phyloP scores from a whole-genome alignment of 2,113 vertebrate genomes.

The Ailuropoda melanoleuca region DNA sequence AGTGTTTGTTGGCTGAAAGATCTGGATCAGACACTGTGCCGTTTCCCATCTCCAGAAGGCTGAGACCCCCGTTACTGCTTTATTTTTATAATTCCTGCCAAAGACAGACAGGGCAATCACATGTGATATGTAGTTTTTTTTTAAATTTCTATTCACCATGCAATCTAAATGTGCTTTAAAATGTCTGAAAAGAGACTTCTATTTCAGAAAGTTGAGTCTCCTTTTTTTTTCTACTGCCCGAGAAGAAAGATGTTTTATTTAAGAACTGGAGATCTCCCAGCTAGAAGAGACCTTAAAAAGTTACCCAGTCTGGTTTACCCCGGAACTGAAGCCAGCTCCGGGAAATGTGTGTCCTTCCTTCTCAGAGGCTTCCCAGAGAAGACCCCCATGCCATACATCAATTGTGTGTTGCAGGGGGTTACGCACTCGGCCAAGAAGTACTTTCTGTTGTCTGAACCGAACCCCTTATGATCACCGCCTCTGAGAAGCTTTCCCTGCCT shows the following conservation, averaged over 20 bases:
- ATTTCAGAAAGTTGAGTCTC: background rate
- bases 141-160: background rate
- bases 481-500: background rate
- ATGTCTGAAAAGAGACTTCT: background rate
- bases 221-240: background rate
- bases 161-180: background rate
- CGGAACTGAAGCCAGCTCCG: background rate
- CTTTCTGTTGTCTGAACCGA: background rate
- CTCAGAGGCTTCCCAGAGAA: background rate
- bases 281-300: slow-evolving; percentile 10
- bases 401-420: background rate
- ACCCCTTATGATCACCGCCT: background rate
- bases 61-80: background rate
- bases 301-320: background rate
- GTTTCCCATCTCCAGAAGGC: background rate
- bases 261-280: background rate
- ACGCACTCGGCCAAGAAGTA: background rate
- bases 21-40: background rate
- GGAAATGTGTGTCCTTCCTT: background rate
- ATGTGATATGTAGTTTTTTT: background rate
- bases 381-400: accelerated
- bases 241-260: slow-evolving; percentile 29
- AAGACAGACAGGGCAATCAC: background rate
- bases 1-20: background rate
- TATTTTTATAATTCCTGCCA: background rate